Evolutionary conservation across 2,113 vertebrate species (phyloP).

Genomic region (human (Homo sapiens)): DNA sequence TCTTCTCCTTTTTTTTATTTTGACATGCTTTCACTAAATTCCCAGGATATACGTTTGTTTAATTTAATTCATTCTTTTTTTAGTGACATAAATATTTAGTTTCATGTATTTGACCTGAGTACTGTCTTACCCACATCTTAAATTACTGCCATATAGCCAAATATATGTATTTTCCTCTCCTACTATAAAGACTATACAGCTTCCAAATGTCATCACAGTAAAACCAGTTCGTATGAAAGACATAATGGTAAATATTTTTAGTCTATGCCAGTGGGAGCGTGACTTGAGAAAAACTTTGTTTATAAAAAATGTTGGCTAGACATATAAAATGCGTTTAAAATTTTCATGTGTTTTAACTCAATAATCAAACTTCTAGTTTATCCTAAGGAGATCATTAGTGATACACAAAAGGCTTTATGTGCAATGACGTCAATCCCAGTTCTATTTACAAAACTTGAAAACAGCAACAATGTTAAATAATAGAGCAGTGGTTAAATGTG

Average conservation of each 20-base stretch:
- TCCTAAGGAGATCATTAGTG: not conserved
- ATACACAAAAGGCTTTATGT: not conserved
- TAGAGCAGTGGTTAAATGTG: not conserved
- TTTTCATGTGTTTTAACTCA: not conserved
- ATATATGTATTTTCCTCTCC: not conserved
- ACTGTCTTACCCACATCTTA: not conserved
- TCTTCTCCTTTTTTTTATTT: not conserved
- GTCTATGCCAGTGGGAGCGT: not conserved
- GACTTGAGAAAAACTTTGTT: not conserved
- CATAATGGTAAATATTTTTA: not conserved
- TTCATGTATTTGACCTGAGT: not conserved
- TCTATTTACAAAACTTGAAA: not conserved
- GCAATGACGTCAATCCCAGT: not conserved
- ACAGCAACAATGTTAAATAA: not conserved
- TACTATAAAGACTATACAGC: not conserved
- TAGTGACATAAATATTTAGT: not conserved
- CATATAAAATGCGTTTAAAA: not conserved
- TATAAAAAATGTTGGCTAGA: not conserved
- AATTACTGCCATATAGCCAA: not conserved
- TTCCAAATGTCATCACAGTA: not conserved
- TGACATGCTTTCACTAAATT: not conserved
- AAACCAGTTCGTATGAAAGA: not conserved
- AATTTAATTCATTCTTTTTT: not conserved
- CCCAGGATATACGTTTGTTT: not conserved
- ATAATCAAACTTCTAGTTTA: not conserved